Base-by-base conservation (phyloP, 2,113 vertebrate genomes). In the Cairina moschata region DNA sequence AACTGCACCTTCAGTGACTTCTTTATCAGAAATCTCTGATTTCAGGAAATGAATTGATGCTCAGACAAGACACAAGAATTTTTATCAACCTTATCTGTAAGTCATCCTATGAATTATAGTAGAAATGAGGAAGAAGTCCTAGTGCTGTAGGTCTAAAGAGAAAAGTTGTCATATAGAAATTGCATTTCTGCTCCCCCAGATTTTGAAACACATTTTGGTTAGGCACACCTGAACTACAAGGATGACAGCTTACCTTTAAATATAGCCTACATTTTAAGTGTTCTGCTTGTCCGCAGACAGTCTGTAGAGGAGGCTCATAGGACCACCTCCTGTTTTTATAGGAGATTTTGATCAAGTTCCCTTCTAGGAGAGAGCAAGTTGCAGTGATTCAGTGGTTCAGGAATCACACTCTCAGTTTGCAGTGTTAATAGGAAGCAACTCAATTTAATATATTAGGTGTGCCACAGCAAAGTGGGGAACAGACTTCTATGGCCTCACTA, bases 81-180 rank as follows among this genome's bases (percentile, higher is more conserved):
- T 36, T 80, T 54, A 58, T 14, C 26, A 42, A 32, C 21, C 9
- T 71, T 62, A 58, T 11, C 44, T 65, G 7, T 81, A 67, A 60
- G 44, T 71, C 14, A 62, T 17, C 40, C 52, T 5, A 71, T 17
- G 0, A 0, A 14, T 79, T 63, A 31, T 4, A 12, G 3, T 65
- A 34, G 62, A 91, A 87, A 91, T 58, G 17, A 38, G 29, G 21
- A 34, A 86, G 20, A 83, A 86, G 50, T 31, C 28, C 23, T 44
- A 62, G 29, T 50, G 7, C 13, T 48, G 34, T 3, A 66, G 25
- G 7, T 10, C n/a, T 78, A 59, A 36, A 67, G 20, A 16, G 17
- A 42, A 74, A 91, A 6, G 2, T 12, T 91, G 7, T 25, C 31
- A 71, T 72, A 48, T 59, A 50, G 23, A 82, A 56, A 52, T 1